Conservation (phyloP, 2,797 vertebrate species). For the Enteromius radiatus region DNA sequence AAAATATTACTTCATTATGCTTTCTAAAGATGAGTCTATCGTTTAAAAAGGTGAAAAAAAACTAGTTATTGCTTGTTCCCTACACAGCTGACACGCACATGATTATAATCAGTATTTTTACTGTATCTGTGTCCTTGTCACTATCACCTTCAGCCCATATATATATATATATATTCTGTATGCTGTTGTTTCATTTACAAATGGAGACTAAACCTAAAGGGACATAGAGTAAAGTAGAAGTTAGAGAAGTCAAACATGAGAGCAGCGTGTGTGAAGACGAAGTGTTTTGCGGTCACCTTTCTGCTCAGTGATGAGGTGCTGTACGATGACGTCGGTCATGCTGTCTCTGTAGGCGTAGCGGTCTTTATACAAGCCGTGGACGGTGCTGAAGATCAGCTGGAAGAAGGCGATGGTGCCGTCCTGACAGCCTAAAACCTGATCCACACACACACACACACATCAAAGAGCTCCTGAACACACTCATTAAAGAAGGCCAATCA, state of each 20-base stretch:
- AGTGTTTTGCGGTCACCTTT: slow-evolving; percentile 81
- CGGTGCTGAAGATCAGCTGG: slow-evolving; percentile 96
- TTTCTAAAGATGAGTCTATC: not conserved
- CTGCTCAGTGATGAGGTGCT: slow-evolving; percentile 96
- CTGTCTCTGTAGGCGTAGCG: slow-evolving; percentile 95
- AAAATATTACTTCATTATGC: not conserved
- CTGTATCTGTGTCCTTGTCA: not conserved
- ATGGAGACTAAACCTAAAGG: no score
- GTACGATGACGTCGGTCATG: slow-evolving; percentile 98
- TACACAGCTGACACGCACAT: no score
- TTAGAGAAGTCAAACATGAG: no score
- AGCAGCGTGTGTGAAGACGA: not conserved
- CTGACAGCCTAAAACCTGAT: slow-evolving; percentile 95
- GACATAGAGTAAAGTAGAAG: no score
- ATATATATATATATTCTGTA: no score
- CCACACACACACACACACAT: not conserved
- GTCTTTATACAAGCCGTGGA: slow-evolving; percentile 97
- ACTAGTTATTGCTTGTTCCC: no score
- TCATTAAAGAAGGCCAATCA: not conserved
- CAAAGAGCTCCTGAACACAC: not conserved
- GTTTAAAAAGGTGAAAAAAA: no score
- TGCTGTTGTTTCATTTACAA: no score
- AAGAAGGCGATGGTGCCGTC: slow-evolving; percentile 96
- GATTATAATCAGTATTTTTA: no score
- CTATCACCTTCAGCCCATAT: not conserved